These are phyloP conservation scores for Falco cherrug DNA, from an alignment of 2,797 vertebrate genomes.

Conservation along the genomic window DNA sequence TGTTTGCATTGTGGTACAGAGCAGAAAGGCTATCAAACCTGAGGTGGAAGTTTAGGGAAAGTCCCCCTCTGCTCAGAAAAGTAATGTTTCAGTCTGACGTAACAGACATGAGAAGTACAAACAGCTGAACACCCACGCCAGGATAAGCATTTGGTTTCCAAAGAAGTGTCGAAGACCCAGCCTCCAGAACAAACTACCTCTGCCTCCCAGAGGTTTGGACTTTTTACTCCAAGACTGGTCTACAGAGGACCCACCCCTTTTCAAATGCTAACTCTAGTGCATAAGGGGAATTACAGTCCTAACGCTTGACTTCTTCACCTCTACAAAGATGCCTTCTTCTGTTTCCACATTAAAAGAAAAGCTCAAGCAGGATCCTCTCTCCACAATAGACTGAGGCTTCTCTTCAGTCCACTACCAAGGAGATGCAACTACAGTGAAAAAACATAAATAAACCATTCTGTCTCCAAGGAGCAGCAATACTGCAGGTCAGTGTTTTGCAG, in stretches of 20 bases:
- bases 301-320: neutral
- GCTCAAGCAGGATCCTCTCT: neutral
- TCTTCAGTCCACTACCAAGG: neutral
- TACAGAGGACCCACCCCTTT: neutral
- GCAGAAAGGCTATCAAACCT: neutral
- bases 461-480: neutral
- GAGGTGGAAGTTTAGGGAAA: neutral
- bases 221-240: neutral
- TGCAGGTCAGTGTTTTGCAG: neutral
- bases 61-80: neutral
- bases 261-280: neutral
- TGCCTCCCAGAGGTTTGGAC: neutral
- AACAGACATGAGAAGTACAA: neutral
- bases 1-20: neutral
- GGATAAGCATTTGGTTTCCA: neutral
- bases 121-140: neutral
- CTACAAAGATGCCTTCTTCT: neutral
- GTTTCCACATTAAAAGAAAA: neutral
- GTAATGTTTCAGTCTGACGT: neutral
- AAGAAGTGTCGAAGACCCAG: neutral
- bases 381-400: neutral
- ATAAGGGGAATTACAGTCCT: neutral
- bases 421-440: neutral
- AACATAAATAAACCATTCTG: neutral
- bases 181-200: neutral